Base-by-base conservation (phyloP, 2,888 invertebrate species). In the Lamellibrachia columna region DNA sequence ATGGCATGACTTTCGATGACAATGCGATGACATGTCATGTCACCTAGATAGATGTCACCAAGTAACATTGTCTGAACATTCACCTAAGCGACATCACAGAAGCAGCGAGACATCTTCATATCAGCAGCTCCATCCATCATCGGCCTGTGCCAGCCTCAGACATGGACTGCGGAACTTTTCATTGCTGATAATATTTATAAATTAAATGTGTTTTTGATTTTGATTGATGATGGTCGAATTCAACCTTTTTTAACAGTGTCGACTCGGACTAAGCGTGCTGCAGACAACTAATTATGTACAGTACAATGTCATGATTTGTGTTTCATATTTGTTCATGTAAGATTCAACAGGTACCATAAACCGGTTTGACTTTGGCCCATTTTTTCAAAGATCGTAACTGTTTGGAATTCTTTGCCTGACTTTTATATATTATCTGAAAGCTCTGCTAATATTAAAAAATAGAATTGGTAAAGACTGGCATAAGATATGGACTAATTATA, bases 181-280 rank as follows among this genome's bases (percentile, higher is more conserved):
- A 75, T 75, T 75, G 15, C 22, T 75, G 15, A n/a, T 75, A 6
- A 75, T 6, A 6, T 75, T 75, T 22, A 22, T n/a, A 75, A 75
- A 75, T 75, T n/a, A 75, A 75, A 75, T 75, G 75, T 75, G 75
- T 75, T 75, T 75, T 75, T 75, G 75, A 75, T 75, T 75, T 22
- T 22, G 75, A 75, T 75, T 75, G 75, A 22, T 75, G 22, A 6
- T 11, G 40, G 75, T 15, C 15, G 22, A 22, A 6, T 75, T 75
- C 75, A 22, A 22, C 75, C 75, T 22, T n/a, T 75, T 11, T 22
- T 22, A n/a, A 75, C 75, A 75, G 22, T 58, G 75, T 75, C 75
- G 22, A 75, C 75, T 75, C 22, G 0, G 75, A 4, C 15, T 15
- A 22, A 22, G 75, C 22, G 15, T 22, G 15, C 75, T 60, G 15